phyloP scores from a whole-genome alignment of 2,797 vertebrate genomes.

The Paedocypris micromegethes region DNA sequence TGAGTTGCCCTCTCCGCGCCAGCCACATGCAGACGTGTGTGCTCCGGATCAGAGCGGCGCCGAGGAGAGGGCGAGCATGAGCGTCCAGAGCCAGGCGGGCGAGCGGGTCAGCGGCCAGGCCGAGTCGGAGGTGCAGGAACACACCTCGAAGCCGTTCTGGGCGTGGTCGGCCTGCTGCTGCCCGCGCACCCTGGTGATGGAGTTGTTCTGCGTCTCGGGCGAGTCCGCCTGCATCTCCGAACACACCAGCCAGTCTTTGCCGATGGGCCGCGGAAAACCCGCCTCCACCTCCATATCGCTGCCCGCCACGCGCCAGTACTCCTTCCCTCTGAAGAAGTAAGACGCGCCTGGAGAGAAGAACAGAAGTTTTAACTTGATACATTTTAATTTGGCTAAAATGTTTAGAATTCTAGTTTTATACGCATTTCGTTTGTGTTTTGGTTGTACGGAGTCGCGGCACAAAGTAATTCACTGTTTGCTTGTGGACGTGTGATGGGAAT shows the following conservation, averaged over 20 bases:
- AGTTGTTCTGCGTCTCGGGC: slow-evolving; percentile 62
- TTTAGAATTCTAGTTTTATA: too few relatives aligned
- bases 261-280: slow-evolving; percentile 79
- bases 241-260: slow-evolving; percentile 90
- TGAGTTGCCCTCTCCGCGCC: neutral
- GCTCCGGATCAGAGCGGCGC: slow-evolving; percentile 45
- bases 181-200: slow-evolving; percentile 64
- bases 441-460: too few relatives aligned
- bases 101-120: slow-evolving; percentile 52
- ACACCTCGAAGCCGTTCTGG: slow-evolving; percentile 82
- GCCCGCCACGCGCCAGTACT: slow-evolving; percentile 88
- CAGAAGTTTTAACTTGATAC: neutral
- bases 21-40: slow-evolving; percentile 35
- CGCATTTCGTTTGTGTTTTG: too few relatives aligned
- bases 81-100: slow-evolving; percentile 60
- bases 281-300: slow-evolving; percentile 79
- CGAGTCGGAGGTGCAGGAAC: slow-evolving; percentile 82
- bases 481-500: too few relatives aligned
- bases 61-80: slow-evolving; percentile 43
- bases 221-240: slow-evolving; percentile 74
- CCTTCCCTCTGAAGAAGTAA: slow-evolving; percentile 92
- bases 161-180: slow-evolving; percentile 74
- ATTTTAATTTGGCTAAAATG: too few relatives aligned
- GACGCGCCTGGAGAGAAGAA: slow-evolving; percentile 71
- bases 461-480: too few relatives aligned